Base-by-base conservation (phyloP, 2,888 invertebrate species). In the Cephus pulcher region DNA sequence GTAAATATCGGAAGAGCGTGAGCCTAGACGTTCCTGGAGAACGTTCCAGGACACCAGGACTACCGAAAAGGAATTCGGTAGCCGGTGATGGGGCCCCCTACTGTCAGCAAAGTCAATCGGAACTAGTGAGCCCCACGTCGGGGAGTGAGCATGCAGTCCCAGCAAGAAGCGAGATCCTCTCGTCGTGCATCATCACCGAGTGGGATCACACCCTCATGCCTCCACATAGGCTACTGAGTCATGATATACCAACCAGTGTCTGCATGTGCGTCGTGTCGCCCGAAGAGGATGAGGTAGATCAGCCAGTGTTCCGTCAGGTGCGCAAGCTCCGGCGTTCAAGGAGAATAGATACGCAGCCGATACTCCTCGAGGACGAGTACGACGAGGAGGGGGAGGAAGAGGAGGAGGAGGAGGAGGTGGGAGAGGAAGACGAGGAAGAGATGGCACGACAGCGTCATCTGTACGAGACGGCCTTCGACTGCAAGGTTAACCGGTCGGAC, bases 381-480 rank as follows among this genome's bases (percentile, higher is more conserved):
- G 94, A 93, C 88, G 93, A 93, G 92, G 93, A 93, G 75, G 89
- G 88, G 37, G 90, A 85, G 76, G 85, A 86, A 37, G 87, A 83
- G 56, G 87, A 87, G 79, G 88, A 90, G 84, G 90, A 86, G 83
- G 89, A 76, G 82, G 89, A 83, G 69, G 85, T 80, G 34, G 86
- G 79, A 74, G 84, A 84, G 74, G 83, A 82, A 40, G 92, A 92
- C 87, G 93, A 93, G 80, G 94, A 94, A 93, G 93, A 93, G 84
- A 92, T 91, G 89, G 91, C 91, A 4, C 93, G 95, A 79, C 94
- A 94, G 91, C 94, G 96, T 88, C 96, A 96, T 92, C 94, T 97
- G 78, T 97, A 97, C 91, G 97, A 97, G 92, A 97, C 97, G 78
- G 97, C 97, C 79, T 97, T 97, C 92, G 97, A 97, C 92, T 96